phyloP scores from a whole-genome alignment of 2,113 vertebrate species.

The Emydocephalus ijimae region DNA sequence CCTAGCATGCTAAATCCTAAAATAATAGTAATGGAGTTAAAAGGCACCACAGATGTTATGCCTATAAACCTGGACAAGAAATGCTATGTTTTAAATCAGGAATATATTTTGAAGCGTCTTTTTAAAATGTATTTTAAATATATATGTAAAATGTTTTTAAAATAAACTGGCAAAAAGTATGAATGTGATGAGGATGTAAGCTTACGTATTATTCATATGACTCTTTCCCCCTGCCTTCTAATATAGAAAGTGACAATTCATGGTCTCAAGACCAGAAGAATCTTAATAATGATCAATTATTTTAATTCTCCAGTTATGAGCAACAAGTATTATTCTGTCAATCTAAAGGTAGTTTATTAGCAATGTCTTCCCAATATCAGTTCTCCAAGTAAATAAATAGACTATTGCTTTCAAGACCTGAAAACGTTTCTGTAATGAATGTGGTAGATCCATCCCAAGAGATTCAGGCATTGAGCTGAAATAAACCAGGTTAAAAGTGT shows the following conservation, averaged over 20 bases:
- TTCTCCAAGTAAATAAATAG: not conserved
- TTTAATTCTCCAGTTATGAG: not conserved
- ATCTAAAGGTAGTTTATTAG: not conserved
- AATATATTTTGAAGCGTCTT: not conserved
- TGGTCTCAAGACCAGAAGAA: not conserved
- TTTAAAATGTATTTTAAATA: not conserved
- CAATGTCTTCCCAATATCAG: not conserved
- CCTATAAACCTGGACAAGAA: not conserved
- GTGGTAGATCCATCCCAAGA: not conserved
- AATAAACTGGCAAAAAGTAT: not conserved
- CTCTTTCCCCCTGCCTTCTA: not conserved
- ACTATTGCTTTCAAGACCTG: not conserved
- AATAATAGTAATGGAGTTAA: constrained; percentile 14
- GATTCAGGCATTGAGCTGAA: not conserved
- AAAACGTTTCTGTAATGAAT: not conserved
- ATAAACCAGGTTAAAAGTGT: not conserved
- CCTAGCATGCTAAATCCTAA: constrained; percentile 8
- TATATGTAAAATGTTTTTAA: not conserved
- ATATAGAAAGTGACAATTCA: not conserved
- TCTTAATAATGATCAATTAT: not conserved
- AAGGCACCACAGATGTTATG: not conserved
- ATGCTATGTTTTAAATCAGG: not conserved
- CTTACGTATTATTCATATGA: not conserved
- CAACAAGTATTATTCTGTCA: not conserved
- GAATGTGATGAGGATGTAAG: not conserved